Percentiles rank a stretch among this genome's conserved stretches.
These are phyloP conservation scores for Rhynchomys soricoides DNA, from an alignment of 2,113 vertebrate genomes.

Conservation along the genomic window DNA sequence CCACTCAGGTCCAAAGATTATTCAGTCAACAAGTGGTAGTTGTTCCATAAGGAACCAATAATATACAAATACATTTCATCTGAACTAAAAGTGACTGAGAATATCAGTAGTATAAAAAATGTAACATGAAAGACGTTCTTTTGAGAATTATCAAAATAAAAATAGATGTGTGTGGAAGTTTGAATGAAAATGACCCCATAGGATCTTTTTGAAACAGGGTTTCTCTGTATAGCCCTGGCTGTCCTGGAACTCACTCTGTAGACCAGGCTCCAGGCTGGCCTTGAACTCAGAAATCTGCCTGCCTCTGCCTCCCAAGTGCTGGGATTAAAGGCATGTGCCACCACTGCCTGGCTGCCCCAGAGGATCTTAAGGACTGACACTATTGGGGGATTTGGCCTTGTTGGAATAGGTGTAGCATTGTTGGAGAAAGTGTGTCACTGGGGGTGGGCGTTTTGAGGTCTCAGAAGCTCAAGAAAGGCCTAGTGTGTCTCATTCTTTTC, in stretches of 20 bases:
- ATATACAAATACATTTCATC: constrained; percentile 14
- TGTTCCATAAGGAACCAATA: neutral
- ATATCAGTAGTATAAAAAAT: neutral
- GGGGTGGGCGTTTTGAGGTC: neutral
- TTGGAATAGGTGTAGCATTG: neutral
- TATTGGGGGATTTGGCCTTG: neutral
- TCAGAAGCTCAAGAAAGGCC: neutral
- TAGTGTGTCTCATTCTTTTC: neutral
- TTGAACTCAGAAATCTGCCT: too few relatives aligned
- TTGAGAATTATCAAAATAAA: neutral
- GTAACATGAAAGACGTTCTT: neutral
- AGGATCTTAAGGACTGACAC: neutral
- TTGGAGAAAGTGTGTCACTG: neutral
- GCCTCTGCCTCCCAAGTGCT: too few relatives aligned
- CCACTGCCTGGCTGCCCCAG: too few relatives aligned
- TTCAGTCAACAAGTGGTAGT: neutral
- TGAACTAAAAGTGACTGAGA: neutral
- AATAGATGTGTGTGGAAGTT: neutral
- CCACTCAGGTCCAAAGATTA: too few relatives aligned
- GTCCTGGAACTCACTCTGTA: too few relatives aligned
- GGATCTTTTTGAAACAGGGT: too few relatives aligned
- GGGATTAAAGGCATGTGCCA: too few relatives aligned
- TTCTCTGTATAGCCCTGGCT: too few relatives aligned
- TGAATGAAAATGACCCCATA: neutral
- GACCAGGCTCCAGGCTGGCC: too few relatives aligned